A percentile compares a stretch with the other conserved stretches of the same genome.
Evolutionary conservation across 2,797 vertebrate genomes (phyloP).

Genomic region (Orestias chungarensis): DNA sequence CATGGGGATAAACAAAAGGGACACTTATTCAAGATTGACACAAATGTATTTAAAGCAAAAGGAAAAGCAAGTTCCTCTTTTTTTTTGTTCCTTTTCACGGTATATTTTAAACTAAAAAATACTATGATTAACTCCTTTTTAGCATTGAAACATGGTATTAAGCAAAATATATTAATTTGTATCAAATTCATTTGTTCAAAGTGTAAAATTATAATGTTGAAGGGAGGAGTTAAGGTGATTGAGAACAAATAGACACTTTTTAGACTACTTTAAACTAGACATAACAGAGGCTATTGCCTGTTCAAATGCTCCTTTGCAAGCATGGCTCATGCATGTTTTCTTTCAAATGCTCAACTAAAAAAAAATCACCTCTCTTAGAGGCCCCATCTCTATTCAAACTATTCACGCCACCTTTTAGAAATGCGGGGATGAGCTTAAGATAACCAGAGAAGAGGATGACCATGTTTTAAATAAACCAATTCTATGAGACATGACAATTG

Average conservation of each 20-base stretch:
- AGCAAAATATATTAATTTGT: neutral
- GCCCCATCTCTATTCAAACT: neutral
- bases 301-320: neutral
- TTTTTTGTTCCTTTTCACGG: neutral
- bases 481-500: neutral
- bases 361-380: neutral
- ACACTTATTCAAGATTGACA: neutral
- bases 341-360: neutral
- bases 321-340: neutral
- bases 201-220: neutral
- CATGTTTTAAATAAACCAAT: neutral
- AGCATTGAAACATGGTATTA: neutral
- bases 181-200: neutral
- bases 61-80: neutral
- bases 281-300: neutral
- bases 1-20: constrained; percentile 19
- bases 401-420: neutral
- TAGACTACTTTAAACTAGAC: neutral
- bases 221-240: neutral
- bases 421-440: neutral
- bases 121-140: neutral
- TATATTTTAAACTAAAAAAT: neutral
- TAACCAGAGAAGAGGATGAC: neutral
- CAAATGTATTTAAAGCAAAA: neutral
- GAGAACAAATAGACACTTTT: neutral